These are phyloP conservation scores for Halictus quadricinctus DNA, from an alignment of 2,888 invertebrate genomes.

Conservation along the genomic window DNA sequence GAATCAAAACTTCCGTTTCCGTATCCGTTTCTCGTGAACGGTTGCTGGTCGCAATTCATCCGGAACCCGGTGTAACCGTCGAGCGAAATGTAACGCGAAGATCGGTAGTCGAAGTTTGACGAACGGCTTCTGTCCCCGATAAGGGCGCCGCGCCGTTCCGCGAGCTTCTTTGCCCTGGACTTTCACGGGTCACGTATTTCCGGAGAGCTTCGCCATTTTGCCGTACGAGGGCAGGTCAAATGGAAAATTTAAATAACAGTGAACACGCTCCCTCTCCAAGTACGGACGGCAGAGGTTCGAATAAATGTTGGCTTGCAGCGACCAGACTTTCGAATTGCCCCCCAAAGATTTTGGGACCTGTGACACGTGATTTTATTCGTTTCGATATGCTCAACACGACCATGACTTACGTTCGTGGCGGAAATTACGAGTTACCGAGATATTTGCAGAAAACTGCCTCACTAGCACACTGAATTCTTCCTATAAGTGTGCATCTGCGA, in stretches of 20 bases:
- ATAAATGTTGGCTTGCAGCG: no score
- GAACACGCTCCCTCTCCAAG: no score
- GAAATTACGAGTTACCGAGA: no score
- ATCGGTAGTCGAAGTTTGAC: conserved; percentile 2
- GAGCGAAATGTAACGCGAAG: neutral
- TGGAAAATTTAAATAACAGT: neutral
- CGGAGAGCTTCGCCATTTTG: neutral
- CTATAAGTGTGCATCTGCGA: no score
- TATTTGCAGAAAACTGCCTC: no score
- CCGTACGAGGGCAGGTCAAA: neutral
- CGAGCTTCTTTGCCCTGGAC: neutral
- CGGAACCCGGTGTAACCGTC: neutral
- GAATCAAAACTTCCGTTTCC: conserved; percentile 4
- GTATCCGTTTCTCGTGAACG: neutral
- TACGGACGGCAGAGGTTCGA: no score
- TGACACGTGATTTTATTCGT: no score
- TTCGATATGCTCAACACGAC: no score
- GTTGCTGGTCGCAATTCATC: neutral
- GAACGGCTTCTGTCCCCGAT: neutral
- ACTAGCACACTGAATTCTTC: no score
- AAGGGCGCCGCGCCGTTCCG: neutral
- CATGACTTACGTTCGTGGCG: no score
- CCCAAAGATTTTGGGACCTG: no score
- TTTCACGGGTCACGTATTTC: neutral
- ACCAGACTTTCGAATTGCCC: no score